Conservation (phyloP, 1,140 invertebrate species). For the Palaemon carinicauda region DNA sequence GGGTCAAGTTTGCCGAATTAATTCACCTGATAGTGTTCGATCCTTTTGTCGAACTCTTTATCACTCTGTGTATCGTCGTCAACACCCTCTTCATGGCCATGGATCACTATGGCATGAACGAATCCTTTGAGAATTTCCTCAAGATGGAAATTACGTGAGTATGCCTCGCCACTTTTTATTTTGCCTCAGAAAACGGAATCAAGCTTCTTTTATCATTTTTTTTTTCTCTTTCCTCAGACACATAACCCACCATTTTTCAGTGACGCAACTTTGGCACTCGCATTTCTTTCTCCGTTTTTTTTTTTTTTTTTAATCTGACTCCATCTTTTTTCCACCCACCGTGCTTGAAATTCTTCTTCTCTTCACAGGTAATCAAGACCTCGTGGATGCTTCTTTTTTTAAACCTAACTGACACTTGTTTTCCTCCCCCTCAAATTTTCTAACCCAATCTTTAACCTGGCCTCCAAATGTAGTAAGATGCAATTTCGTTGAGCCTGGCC, state of each 20-base stretch:
- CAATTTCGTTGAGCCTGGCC: too few relatives aligned
- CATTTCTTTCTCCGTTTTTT: not conserved
- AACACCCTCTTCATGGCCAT: slow-evolving; percentile 98
- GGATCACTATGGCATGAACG: slow-evolving; percentile 90
- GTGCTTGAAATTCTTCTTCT: too few relatives aligned
- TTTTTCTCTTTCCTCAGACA: not conserved
- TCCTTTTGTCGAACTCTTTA: slow-evolving; percentile 97
- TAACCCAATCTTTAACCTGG: too few relatives aligned
- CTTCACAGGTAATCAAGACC: too few relatives aligned
- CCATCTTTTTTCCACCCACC: too few relatives aligned
- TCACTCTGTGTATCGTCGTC: slow-evolving; percentile 96
- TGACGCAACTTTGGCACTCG: not conserved
- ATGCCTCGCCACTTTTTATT: not conserved
- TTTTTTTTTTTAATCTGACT: too few relatives aligned
- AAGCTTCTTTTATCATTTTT: not conserved
- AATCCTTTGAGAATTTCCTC: slow-evolving; percentile 64
- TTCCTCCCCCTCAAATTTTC: too few relatives aligned
- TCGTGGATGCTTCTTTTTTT: too few relatives aligned
- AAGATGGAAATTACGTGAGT: slow-evolving; percentile 87
- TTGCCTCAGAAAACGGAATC: not conserved
- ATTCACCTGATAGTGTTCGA: slow-evolving; percentile 94
- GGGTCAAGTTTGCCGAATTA: slow-evolving; percentile 89
- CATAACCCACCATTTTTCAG: not conserved
- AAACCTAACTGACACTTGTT: too few relatives aligned
- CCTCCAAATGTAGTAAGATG: too few relatives aligned